Evolutionary conservation across 2,888 invertebrate genomes (phyloP), one percentile per base, ranked within the genome.

Genomic region (Tillus elongatus): DNA sequence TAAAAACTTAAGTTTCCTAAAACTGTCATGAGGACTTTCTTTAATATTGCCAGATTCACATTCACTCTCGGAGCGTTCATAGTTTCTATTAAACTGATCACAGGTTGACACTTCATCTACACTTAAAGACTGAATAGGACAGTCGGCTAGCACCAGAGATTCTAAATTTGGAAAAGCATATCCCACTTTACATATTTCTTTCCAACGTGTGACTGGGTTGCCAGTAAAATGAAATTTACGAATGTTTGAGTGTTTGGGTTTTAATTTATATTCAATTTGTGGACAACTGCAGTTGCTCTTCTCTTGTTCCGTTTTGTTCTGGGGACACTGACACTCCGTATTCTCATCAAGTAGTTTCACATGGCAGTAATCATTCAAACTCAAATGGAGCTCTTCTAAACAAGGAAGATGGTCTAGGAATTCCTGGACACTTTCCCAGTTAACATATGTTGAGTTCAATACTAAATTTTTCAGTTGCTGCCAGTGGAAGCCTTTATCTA

Each of bases 341-440:
- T 56, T 51, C 26, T 61, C 51, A 13, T 66, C 63, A 44, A 75
- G 75, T 30, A 89, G 68, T 39, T 83, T 75, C 26, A 90, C 83
- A 47, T 78, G 75, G 14, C 75, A 75, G 63, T 88, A 91, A 60
- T 88, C 83, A 65, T 95, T 96, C 42, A 92, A 73, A 58, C 93
- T 92, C 53, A 95, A 69, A 67, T 95, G 93, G 46, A 96, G 70
- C 67, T 95, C 95, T 69, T 90, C 85, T 29, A 95, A 71, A 58
- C 79, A 79, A 39, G 82, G 84, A 44, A 87, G 70, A 56, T 81
- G 74, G 54, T 79, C 77, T 36, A 92, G 71, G 43, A 93, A 68
- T 31, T 77, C 74, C 52, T 81, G 78, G 28, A 93, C 77, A 50
- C 82, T 83, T 26, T 77, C 73, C 93, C 92, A 93, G 42, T 86